Conservation (phyloP, 2,113 vertebrate species). For the Pristiophorus japonicus region DNA sequence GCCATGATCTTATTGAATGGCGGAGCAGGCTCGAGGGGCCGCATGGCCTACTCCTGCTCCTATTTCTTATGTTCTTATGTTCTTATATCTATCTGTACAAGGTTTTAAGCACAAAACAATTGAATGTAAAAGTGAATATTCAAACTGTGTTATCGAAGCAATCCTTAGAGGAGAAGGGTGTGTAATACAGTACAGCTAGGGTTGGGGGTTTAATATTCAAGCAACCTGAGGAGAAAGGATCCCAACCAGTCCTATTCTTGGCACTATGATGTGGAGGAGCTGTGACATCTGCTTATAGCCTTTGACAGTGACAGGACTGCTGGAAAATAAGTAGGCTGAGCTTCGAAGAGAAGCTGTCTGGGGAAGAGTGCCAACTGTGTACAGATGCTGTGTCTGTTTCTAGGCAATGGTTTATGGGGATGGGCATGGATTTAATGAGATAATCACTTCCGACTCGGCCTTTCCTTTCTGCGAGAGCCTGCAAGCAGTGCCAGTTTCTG, state of each 20-base stretch:
- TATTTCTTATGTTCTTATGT: no score
- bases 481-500: background rate
- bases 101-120: background rate
- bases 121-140: background rate
- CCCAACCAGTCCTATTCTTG: background rate
- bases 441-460: conserved; percentile 17
- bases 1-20: no score
- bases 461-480: background rate
- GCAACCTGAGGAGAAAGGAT: background rate
- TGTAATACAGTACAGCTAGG: background rate
- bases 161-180: background rate
- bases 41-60: no score
- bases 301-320: background rate
- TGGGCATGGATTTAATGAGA: conserved; percentile 15
- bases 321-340: conserved; percentile 5
- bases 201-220: no score
- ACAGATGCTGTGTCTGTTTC: conserved; percentile 1
- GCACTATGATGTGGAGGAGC: background rate
- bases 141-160: background rate
- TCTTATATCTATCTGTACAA: background rate
- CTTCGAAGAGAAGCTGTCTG: background rate
- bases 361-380: background rate
- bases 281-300: background rate
- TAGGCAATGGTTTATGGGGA: background rate
- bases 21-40: no score